A percentile compares a stretch with the other conserved stretches of the same genome.
These are phyloP conservation scores for Catocala sponsa DNA, from an alignment of 2,888 invertebrate genomes.

Conservation along the genomic window DNA sequence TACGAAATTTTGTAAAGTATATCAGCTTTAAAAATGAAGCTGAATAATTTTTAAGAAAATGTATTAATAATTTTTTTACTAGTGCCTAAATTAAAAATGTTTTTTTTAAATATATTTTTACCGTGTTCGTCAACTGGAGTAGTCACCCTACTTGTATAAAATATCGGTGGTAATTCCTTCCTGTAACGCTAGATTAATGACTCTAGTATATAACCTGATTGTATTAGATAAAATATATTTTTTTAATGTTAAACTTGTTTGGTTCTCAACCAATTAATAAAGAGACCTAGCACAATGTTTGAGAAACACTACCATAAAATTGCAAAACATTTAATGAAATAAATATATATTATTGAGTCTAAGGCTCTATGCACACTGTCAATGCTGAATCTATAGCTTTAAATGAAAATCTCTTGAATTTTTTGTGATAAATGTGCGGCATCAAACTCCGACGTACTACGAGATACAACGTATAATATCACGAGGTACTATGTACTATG, in stretches of 20 bases:
- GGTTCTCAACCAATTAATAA: neutral
- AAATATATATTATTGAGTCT: neutral
- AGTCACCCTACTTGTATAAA: constrained; percentile 15
- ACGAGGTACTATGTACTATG: too few relatives aligned
- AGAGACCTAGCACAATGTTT: neutral
- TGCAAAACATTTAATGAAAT: neutral
- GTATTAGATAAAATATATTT: constrained; percentile 39
- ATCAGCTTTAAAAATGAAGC: too few relatives aligned
- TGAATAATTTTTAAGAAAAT: too few relatives aligned
- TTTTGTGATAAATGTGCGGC: too few relatives aligned
- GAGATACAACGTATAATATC: too few relatives aligned
- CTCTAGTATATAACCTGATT: constrained; percentile 24
- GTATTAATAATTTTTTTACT: too few relatives aligned
- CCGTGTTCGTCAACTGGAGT: constrained; percentile 1
- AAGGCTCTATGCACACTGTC: constrained; percentile 6
- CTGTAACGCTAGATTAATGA: constrained; percentile 23
- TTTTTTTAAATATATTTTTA: too few relatives aligned
- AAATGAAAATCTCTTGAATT: too few relatives aligned
- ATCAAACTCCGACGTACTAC: too few relatives aligned
- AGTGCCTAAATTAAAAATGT: too few relatives aligned
- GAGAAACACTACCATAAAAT: neutral
- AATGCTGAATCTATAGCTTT: too few relatives aligned
- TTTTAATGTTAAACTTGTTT: constrained; percentile 20
- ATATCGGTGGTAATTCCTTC: constrained; percentile 37
- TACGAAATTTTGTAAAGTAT: too few relatives aligned